Base-by-base conservation (phyloP, 2,797 vertebrate genomes). In the Gymnoscopelus braueri region DNA sequence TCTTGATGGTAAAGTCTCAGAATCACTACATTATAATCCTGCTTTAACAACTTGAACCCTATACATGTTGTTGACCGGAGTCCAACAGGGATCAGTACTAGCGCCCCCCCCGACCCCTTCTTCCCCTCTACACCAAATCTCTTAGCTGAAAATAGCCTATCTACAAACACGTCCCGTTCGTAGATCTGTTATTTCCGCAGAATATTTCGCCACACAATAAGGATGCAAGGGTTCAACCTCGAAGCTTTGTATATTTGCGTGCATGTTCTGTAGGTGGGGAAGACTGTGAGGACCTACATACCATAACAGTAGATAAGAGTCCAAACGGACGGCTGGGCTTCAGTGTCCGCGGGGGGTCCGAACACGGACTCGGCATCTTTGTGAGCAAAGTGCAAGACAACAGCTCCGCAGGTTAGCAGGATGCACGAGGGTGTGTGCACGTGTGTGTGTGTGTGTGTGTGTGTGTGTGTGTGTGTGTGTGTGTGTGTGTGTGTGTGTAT, bases 341-440 rank as follows among this genome's bases (percentile, higher is more conserved):
- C 92, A 99, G 97, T 0, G 95, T 99, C 44, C 96, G 98, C 0
- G 98, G 98, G 0, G 98, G 98, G 52, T 98, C 97, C 0, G 98
- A 99, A 84, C 98, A 99, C 0, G 97, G 98, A 72, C 94, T 99
- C 23, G 95, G 96, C 50, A 96, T 99, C 90, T 99, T 99, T 6
- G 96, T 99, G 91, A 99, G 98, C 89, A 98, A 97, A 78, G 97
- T 99, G 84, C 97, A 98, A 69, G 95, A 96, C 5, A 93, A 95
- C 81, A 98, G 98, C 69, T 93, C 95, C 63, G 97, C 98, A 14
- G 97, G 98, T 99, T 76, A 72, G 73, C 24, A 78, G n/a, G 47
- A 52, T 63, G 9, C 32, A 7, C 32, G 11, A 29, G 50, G 58
- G 2, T 55, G 14, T 71, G 15, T 58, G 39, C 50, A 23, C 69